phyloP scores from a whole-genome alignment of 2,113 vertebrate species.

The Salvelinus fontinalis region DNA sequence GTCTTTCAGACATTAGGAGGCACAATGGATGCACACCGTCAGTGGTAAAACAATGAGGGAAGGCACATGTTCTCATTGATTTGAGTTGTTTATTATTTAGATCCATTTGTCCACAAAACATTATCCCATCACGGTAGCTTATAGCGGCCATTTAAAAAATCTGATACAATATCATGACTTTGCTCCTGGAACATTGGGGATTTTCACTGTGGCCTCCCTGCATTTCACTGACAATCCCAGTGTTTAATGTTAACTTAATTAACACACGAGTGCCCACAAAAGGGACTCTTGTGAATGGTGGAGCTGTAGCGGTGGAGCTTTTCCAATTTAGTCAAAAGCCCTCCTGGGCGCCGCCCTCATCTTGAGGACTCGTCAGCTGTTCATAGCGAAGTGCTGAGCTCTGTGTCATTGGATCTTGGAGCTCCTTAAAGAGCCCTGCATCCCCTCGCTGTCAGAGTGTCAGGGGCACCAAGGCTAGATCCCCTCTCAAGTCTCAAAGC shows the following conservation, averaged over 20 bases:
- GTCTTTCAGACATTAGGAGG: too few relatives aligned
- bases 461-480: too few relatives aligned
- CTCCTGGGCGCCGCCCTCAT: conserved; percentile 19
- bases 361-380: conserved; percentile 81
- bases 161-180: background rate
- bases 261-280: too few relatives aligned
- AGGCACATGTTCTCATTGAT: too few relatives aligned
- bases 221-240: background rate
- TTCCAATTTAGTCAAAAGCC: conserved; percentile 53
- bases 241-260: background rate
- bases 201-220: background rate
- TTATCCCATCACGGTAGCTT: too few relatives aligned
- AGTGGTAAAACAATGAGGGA: too few relatives aligned
- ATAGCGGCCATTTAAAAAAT: background rate
- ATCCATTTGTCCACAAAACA: too few relatives aligned
- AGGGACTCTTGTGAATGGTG: too few relatives aligned
- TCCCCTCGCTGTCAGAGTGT: too few relatives aligned
- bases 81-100: too few relatives aligned
- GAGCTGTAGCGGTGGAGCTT: conserved; percentile 4
- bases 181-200: background rate
- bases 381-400: conserved; percentile 83
- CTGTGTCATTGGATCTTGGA: conserved; percentile 75
- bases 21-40: too few relatives aligned
- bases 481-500: too few relatives aligned
- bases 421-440: conserved; percentile 6